Percentiles rank a stretch among this genome's conserved stretches.
Evolutionary conservation across 2,113 vertebrate genomes (phyloP).

Genomic region (Zosterops pallidus): DNA sequence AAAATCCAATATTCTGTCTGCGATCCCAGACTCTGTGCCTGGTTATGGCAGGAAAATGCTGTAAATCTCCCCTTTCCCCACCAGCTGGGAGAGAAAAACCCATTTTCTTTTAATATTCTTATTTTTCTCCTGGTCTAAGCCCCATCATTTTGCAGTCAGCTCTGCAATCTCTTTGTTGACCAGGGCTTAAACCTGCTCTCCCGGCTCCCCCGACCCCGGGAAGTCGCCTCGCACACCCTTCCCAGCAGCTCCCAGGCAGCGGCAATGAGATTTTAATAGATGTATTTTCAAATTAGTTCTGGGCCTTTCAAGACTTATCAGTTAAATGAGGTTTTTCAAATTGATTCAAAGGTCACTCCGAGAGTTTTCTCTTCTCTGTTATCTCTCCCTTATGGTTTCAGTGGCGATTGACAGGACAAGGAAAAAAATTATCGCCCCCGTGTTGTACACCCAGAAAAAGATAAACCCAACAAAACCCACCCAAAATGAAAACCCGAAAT

Average conservation of each 20-base stretch:
- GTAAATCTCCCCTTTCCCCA: background rate
- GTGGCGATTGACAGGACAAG: conserved; percentile 9
- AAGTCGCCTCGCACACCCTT: conserved; percentile 39
- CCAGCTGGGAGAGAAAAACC: background rate
- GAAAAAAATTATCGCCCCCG: background rate
- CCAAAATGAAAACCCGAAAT: background rate
- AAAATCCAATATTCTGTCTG: conserved; percentile 69
- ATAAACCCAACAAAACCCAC: background rate
- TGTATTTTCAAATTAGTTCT: conserved; percentile 75
- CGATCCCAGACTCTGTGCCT: background rate
- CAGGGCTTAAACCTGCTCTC: conserved; percentile 32
- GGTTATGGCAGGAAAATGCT: conserved; percentile 27
- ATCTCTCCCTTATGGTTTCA: conserved; percentile 63
- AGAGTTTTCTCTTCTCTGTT: conserved; percentile 54
- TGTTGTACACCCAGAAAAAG: background rate
- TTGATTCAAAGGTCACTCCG: conserved; percentile 71
- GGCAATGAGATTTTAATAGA: conserved; percentile 76
- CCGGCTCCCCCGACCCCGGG: background rate
- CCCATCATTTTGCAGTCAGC: background rate
- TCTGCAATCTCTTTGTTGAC: conserved; percentile 51
- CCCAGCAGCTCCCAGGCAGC: conserved; percentile 27
- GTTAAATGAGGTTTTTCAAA: conserved; percentile 70
- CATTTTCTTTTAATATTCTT: background rate
- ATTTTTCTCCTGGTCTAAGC: background rate
- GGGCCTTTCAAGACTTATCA: conserved; percentile 76